Percentiles rank a stretch among this genome's conserved stretches.
These are phyloP conservation scores for Melanchra persicariae DNA, from an alignment of 2,888 invertebrate species.

Conservation along the genomic window DNA sequence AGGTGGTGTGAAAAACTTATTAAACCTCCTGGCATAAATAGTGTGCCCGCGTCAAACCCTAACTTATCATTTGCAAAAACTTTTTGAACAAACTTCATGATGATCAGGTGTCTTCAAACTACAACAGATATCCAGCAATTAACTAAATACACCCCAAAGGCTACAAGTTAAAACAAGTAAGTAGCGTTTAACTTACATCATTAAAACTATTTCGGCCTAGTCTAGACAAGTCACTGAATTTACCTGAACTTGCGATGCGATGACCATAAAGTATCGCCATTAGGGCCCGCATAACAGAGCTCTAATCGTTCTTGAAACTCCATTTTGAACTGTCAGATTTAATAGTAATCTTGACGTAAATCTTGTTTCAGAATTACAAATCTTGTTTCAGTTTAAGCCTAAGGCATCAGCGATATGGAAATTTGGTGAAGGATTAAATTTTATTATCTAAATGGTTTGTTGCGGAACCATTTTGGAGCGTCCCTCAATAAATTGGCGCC, in stretches of 20 bases:
- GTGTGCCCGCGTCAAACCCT: too few relatives aligned
- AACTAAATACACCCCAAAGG: not conserved
- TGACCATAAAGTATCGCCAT: constrained; percentile 1
- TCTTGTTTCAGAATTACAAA: constrained; percentile 9
- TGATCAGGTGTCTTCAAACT: not conserved
- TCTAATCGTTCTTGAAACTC: not conserved
- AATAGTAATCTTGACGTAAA: not conserved
- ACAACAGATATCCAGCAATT: constrained; percentile 4
- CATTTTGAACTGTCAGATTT: not conserved
- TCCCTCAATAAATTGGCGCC: too few relatives aligned
- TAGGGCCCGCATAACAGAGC: not conserved
- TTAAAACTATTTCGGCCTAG: constrained; percentile 16
- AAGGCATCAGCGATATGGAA: not conserved
- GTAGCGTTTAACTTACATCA: constrained; percentile 2
- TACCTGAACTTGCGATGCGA: not conserved
- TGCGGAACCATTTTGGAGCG: too few relatives aligned
- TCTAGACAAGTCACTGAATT: constrained; percentile 14
- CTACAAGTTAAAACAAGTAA: not conserved
- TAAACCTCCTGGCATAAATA: too few relatives aligned
- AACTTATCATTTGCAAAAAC: too few relatives aligned
- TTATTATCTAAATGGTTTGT: not conserved
- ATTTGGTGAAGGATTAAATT: not conserved
- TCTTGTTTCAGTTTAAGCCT: not conserved
- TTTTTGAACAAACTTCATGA: too few relatives aligned
- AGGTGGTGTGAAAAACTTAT: too few relatives aligned